These are phyloP conservation scores for Prostheceraeus crozeri DNA, from an alignment of 2,888 invertebrate genomes.

Conservation along the genomic window DNA sequence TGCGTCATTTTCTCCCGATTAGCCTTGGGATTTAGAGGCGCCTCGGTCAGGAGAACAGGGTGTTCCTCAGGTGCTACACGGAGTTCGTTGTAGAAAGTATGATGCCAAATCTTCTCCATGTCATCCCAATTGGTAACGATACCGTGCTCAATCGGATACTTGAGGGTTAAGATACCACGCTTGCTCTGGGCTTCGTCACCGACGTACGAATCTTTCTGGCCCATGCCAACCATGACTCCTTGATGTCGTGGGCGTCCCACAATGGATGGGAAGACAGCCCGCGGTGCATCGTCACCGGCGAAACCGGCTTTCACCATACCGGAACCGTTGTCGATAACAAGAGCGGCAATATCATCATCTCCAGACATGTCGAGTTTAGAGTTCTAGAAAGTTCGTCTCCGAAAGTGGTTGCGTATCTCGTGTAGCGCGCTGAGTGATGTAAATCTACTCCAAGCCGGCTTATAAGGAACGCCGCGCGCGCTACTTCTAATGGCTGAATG, in stretches of 20 bases:
- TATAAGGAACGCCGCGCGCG: no score
- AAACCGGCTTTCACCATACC: no score
- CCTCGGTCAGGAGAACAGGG: conserved; percentile 74
- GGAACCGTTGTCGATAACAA: no score
- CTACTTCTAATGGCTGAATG: no score
- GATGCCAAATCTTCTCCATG: conserved; percentile 59
- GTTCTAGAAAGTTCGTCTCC: no score
- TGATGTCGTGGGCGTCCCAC: no score
- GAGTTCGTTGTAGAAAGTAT: conserved; percentile 58
- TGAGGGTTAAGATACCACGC: conserved; percentile 60
- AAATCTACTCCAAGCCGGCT: no score
- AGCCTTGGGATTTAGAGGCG: conserved; percentile 82
- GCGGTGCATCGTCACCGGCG: no score
- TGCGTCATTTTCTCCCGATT: conserved; percentile 88
- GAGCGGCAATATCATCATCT: background rate
- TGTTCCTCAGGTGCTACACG: conserved; percentile 66
- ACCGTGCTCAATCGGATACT: conserved; percentile 61
- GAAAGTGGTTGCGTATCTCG: no score
- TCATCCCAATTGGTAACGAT: conserved; percentile 61
- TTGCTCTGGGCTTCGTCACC: conserved; percentile 91
- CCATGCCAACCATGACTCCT: conserved; percentile 82
- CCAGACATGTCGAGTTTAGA: background rate
- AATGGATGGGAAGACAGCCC: no score
- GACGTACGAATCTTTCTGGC: conserved; percentile 90
- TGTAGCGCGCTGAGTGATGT: no score